Conservation (phyloP, 2,797 vertebrate genomes). For the Acrossocheilus fasciatus region DNA sequence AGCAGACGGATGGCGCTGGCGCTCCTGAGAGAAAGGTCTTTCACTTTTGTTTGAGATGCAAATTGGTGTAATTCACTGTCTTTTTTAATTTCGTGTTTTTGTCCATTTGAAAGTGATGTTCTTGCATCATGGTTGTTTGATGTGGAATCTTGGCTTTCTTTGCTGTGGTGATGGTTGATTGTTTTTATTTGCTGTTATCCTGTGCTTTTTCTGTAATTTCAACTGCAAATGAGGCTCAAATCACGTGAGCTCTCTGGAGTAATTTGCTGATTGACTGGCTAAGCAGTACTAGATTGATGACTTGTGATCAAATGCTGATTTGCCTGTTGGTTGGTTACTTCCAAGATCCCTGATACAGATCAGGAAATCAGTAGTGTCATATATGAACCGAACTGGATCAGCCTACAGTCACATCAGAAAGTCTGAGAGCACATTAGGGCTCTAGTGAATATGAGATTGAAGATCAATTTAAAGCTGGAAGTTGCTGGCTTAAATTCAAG, state of each 20-base stretch:
- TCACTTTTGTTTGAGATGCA: conserved; percentile 22
- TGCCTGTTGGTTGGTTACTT: conserved; percentile 16
- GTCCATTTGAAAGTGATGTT: conserved; percentile 2
- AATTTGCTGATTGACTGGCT: conserved; percentile 16
- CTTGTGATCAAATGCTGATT: conserved; percentile 10
- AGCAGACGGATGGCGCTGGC: conserved; percentile 46
- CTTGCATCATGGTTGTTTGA: conserved; percentile 30
- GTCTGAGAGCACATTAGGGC: neutral
- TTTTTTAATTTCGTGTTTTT: conserved; percentile 58
- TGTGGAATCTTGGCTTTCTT: conserved; percentile 42
- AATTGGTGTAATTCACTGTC: conserved; percentile 62
- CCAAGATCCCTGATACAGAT: neutral
- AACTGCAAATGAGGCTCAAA: neutral
- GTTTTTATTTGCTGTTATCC: neutral
- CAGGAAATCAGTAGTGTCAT: neutral
- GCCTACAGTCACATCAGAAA: neutral
- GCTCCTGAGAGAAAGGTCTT: conserved; percentile 50
- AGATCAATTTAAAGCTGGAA: neutral
- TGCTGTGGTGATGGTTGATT: conserved; percentile 35
- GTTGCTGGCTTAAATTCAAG: neutral
- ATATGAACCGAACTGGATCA: neutral
- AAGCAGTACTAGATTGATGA: neutral
- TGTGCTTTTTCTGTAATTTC: neutral
- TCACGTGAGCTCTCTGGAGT: neutral
- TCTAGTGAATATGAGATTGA: neutral